Percentiles rank a stretch among this genome's conserved stretches.
Evolutionary conservation across 2,888 invertebrate genomes (phyloP).

Genomic region (Allolobophora icterica): DNA sequence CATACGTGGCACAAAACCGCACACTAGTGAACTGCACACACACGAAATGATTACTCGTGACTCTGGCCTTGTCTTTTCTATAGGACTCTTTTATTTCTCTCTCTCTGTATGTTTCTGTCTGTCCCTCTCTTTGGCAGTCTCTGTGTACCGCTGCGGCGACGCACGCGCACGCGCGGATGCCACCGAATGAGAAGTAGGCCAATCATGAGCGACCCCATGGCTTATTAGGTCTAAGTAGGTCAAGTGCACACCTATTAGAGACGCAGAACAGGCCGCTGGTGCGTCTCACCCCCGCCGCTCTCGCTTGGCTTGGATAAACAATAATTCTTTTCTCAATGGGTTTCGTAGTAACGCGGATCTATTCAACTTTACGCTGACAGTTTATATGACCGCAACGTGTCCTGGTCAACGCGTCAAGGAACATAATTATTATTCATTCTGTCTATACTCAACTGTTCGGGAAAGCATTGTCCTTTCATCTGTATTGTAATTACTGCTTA

Average conservation of each 20-base stretch:
- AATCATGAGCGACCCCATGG: background rate
- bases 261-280: background rate
- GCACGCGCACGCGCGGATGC: background rate
- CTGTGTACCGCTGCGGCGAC: background rate
- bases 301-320: background rate
- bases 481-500: too few relatives aligned
- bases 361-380: background rate
- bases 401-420: background rate
- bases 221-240: conserved; percentile 7
- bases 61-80: background rate
- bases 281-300: background rate
- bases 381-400: background rate
- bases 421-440: background rate
- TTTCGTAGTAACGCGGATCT: background rate
- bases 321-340: background rate
- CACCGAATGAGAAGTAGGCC: background rate
- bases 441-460: background rate
- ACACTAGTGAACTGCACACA: background rate
- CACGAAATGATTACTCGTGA: background rate
- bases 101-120: background rate
- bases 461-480: too few relatives aligned
- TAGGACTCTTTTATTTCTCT: background rate
- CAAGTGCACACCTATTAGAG: background rate
- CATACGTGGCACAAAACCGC: background rate
- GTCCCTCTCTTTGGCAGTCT: background rate